Evolutionary conservation across 2,888 invertebrate genomes (phyloP), one percentile per base, ranked within the genome.

Genomic region (Amiota communis): DNA sequence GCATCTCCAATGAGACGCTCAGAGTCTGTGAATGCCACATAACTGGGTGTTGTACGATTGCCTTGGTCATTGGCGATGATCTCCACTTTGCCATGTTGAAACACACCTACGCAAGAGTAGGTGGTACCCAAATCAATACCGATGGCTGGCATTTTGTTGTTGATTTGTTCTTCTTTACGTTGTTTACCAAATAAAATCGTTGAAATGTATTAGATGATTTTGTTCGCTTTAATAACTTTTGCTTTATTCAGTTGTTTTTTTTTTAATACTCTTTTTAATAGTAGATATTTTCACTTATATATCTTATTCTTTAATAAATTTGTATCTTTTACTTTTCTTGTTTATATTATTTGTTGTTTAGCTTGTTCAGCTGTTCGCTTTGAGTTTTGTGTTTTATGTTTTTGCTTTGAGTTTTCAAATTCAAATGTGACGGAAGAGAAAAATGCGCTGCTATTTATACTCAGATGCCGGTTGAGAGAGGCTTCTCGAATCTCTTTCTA

Each of bases 31-130:
- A 96, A 95, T 78, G 95, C 95, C 64, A 13, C 64, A 36, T 36
- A 36, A 36, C 36, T 36, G 36, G 36, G 36, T 36, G 36, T 36
- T 36, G 87, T 87, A 65, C 87, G 82, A 74, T 87, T 95, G 56
- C 95, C 95, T 87, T 95, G 95, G 79, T 95, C 95, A 84, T 96
- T 95, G 79, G 95, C 94, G 78, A 95, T 94, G 79, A 96, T 95
- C 88, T 96, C 95, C 81, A 95, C 95, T 88, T 95, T 95, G 72
- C 95, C 94, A 86, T 95, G 92, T 84, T 95, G 94, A 91, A 94
- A 96, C 20, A 95, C 94, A 64, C 94, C 95, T 70, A 95, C 95
- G 87, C 95, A 95, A 72, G 96, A 96, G 90, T 94, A 97, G 70
- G 86, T 86, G 2, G 36, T 36, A 36, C 36, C 36, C 36, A 36